Evolutionary conservation across 1,140 invertebrate species (phyloP), one percentile per base, ranked within the genome.

Genomic region (Drosophila funebris): DNA sequence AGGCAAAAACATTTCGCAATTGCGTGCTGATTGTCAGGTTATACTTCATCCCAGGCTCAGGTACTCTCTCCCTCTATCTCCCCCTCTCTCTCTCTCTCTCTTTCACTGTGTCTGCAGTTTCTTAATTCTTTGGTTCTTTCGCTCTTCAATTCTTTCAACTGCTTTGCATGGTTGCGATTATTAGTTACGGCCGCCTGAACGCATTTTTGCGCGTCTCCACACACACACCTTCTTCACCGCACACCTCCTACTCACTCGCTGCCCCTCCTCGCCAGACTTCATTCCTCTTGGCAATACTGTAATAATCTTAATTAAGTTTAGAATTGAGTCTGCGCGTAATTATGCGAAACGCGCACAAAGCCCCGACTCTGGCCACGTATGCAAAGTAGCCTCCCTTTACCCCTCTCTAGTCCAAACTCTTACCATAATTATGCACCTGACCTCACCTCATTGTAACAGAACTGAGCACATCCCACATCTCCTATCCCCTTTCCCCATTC

Each of bases 121-220:
- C n/a, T 36, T 36, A 36, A 36, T 36, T 36, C 33, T 4, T 4
- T n/a, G 16, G 16, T 41, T 41, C 31, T 24, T 39, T 24, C 33
- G 24, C 18, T 18, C 11, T 57, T 56, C 27, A 27, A 13, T 36
- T 27, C 37, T 39, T 50, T 33, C 18, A 54, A 61, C 56, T 66
- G 63, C 73, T 81, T 88, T 88, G 83, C 82, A 87, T 87, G 82
- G 61, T 56, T 33, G 61, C 60, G 60, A 87, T 87, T 87, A 87
- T 87, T 87, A 87, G 82, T 87, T 87, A 77, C 82, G 82, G 82
- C 83, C 78, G 82, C 82, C 75, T 87, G 83, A 88, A 87, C 82
- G 82, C 82, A 88, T 88, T 83, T 87, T 82, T 53, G 75, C 74
- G 66, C 76, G 66, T 67, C 67, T 72, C 43, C 64, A n/a, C 29